These are phyloP conservation scores for Lepidocolaptes lacrymiger DNA, from an alignment of 2,797 vertebrate genomes.

Conservation along the genomic window DNA sequence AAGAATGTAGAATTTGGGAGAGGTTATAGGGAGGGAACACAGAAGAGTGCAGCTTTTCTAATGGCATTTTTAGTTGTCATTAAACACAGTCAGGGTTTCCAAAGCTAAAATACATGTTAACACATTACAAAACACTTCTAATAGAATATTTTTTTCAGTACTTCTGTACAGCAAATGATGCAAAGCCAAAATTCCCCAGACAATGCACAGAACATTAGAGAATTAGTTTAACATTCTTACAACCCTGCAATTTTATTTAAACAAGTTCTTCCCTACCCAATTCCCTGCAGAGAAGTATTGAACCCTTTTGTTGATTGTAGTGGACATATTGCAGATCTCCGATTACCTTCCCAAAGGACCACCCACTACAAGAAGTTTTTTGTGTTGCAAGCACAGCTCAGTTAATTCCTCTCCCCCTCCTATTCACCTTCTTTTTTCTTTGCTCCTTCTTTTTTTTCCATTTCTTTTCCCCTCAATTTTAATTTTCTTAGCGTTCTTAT, in stretches of 20 bases:
- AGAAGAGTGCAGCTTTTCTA: neutral
- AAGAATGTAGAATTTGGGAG: neutral
- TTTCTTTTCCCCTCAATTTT: neutral
- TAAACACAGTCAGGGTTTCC: slow-evolving; percentile 46
- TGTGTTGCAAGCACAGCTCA: slow-evolving; percentile 84
- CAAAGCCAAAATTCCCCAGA: slow-evolving; percentile 68
- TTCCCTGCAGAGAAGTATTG: slow-evolving; percentile 85
- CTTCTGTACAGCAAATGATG: slow-evolving; percentile 69
- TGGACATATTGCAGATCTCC: slow-evolving; percentile 88
- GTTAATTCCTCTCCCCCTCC: slow-evolving; percentile 80
- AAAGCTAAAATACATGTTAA: slow-evolving; percentile 64
- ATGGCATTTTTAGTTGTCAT: slow-evolving; percentile 29
- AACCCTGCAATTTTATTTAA: slow-evolving; percentile 81
- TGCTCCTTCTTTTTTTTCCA: fast-evolving
- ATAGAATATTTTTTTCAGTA: slow-evolving; percentile 69
- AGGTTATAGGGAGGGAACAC: neutral
- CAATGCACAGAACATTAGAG: slow-evolving; percentile 71
- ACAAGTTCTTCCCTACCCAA: slow-evolving; percentile 72
- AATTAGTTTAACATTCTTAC: slow-evolving; percentile 76
- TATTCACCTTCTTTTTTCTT: slow-evolving; percentile 30
- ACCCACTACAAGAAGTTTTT: slow-evolving; percentile 93
- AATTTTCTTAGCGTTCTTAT: slow-evolving; percentile 33
- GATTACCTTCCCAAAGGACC: slow-evolving; percentile 81
- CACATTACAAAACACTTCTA: slow-evolving; percentile 60
- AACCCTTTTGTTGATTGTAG: slow-evolving; percentile 85